Evolutionary conservation across 1,140 invertebrate genomes (phyloP).

Genomic region (Drosophila gunungcola): DNA sequence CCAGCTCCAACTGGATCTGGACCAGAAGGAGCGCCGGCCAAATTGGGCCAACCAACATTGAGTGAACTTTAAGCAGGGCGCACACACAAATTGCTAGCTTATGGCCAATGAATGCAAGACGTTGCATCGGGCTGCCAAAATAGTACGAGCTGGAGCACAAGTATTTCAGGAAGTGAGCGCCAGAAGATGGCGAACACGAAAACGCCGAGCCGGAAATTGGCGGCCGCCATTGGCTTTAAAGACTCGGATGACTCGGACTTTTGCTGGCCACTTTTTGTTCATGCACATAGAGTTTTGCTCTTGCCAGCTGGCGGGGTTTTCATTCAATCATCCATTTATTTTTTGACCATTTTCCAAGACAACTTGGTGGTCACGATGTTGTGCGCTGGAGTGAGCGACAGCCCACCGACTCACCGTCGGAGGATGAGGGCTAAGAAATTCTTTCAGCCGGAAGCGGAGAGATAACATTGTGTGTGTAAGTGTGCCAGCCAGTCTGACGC

Average conservation of each 20-base stretch:
- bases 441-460: slow-evolving; percentile 80
- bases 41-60: slow-evolving; percentile 68
- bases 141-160: slow-evolving; percentile 10
- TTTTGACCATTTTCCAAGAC: slow-evolving; percentile 82
- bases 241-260: slow-evolving; percentile 79
- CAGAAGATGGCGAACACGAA: slow-evolving; percentile 1
- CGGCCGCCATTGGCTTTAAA: slow-evolving; percentile 79
- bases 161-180: slow-evolving; percentile 6
- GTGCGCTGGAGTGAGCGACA: slow-evolving; percentile 24
- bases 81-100: slow-evolving; percentile 76
- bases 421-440: slow-evolving; percentile 69
- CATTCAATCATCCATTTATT: slow-evolving; percentile 84
- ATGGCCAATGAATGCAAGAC: slow-evolving; percentile 80
- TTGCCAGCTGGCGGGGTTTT: slow-evolving; percentile 81
- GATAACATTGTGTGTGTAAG: slow-evolving; percentile 69
- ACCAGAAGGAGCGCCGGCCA: slow-evolving; percentile 38
- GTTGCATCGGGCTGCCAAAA: slow-evolving; percentile 54
- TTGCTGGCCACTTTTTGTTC: slow-evolving; percentile 64
- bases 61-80: slow-evolving; percentile 61
- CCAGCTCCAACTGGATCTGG: slow-evolving; percentile 42
- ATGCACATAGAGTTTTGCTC: slow-evolving; percentile 47
- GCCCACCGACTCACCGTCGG: slow-evolving; percentile 2
- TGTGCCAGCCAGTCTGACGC: slow-evolving; percentile 47
- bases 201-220: slow-evolving; percentile 71
- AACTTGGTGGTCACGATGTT: slow-evolving; percentile 80